Evolutionary conservation across 2,797 vertebrate species (phyloP), one percentile per base, ranked within the genome.

Genomic region (Capromys pilorides): DNA sequence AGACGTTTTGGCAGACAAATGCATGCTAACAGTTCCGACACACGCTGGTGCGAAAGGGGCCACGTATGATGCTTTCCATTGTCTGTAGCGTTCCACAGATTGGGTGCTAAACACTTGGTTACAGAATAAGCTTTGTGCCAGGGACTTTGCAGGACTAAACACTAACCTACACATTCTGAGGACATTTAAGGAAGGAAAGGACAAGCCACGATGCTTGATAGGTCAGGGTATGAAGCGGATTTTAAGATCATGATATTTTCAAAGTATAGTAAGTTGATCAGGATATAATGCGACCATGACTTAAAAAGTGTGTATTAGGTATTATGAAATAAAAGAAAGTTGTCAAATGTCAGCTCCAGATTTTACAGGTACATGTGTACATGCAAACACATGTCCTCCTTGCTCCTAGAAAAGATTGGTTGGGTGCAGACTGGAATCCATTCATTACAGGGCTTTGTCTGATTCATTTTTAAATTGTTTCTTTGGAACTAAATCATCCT

Each of bases 251-350:
- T 31, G 13, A 18, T n/a, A n/a, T 69, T 69, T 71, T 78, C 24
- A 61, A 39, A 79, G 21, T 33, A 49, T 10, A 54, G 19, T 61
- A 54, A 16, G 10, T 2, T 71, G 69, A 28, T 49, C 22, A 24
- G 26, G 49, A 61, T n/a, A 19, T 13, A 41, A 59, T 10, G 11
- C 5, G 11, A 89, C 57, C 49, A 39, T 22, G 64, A 78, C 4
- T 79, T 2, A 67, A 36, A 51, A 33, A 51, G 2, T 61, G 12
- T 13, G 12, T 75, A 69, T 90, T 92, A 51, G 54, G 6, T 85
- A 49, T 89, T 51, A 62, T 57, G 49, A 89, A 88, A 83, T 75
- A 51, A 69, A 93, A 64, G 16, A 83, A 79, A 86, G 31, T 57
- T n/a, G 69, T 71, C 19, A 78, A 67, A 83, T 61, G 8, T 66